A percentile compares a stretch with the other conserved stretches of the same genome.
phyloP scores from a whole-genome alignment of 2,888 invertebrate genomes.

The Yponomeuta cagnagella region DNA sequence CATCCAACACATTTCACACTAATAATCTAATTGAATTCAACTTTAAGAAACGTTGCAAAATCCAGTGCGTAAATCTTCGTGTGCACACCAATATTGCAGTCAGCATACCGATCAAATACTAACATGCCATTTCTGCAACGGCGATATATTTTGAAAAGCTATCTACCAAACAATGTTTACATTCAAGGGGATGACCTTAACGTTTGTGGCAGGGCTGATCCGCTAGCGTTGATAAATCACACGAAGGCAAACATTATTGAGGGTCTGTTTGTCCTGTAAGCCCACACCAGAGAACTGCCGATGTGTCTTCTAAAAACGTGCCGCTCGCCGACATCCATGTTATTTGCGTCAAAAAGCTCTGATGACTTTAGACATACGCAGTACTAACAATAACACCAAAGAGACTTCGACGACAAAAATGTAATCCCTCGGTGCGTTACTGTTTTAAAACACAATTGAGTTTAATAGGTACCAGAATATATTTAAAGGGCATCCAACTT shows the following conservation, averaged over 20 bases:
- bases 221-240: slow-evolving; percentile 57
- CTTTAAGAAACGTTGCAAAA: no score
- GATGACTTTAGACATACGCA: slow-evolving; percentile 1
- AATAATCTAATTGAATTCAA: no score
- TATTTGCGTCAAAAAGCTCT: slow-evolving; percentile 29
- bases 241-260: slow-evolving; percentile 56
- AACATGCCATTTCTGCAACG: not conserved
- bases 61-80: no score
- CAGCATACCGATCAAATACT: not conserved
- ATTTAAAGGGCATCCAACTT: no score
- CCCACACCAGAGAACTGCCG: slow-evolving; percentile 27
- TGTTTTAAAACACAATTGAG: not conserved
- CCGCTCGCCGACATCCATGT: slow-evolving; percentile 28
- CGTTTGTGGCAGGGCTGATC: slow-evolving; percentile 46
- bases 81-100: not conserved
- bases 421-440: not conserved
- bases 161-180: slow-evolving; percentile 32
- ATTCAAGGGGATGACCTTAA: slow-evolving; percentile 46
- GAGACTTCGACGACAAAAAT: not conserved
- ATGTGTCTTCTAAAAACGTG: slow-evolving; percentile 31
- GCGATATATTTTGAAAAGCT: slow-evolving; percentile 25
- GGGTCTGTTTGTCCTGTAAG: slow-evolving; percentile 32
- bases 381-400: not conserved
- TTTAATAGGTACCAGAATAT: not conserved
- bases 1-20: no score